Evolutionary conservation across 2,797 vertebrate genomes (phyloP), one percentile per base, ranked within the genome.

Genomic region (Naso thynnoides): DNA sequence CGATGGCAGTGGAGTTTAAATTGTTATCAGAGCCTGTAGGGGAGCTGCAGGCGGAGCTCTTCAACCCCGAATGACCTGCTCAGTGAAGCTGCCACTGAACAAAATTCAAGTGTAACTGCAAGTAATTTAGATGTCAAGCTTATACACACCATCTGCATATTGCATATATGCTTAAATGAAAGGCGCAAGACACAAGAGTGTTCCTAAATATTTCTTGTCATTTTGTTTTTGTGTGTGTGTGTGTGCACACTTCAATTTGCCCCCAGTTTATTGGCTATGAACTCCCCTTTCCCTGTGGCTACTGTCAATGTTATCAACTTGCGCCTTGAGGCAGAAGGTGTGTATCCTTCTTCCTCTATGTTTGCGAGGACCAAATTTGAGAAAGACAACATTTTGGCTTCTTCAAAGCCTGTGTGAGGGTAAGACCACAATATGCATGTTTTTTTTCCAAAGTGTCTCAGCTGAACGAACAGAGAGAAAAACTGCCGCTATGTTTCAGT

Each of bases 291-390:
- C 61, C 70, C 68, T 69, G 53, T 67, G 66, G 73, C 77, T 58
- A 39, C 57, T 73, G 75, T 76, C 77, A 79, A 0, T 68, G 56
- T 68, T 60, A 75, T 71, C 78, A 72, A 58, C 26, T 66, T n/a
- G 23, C n/a, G 54, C 68, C 71, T 80, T 44, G 26, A 23, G 76
- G 77, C 61, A 52, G 19, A 14, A 79, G 10, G 62, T 57, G 63
- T 50, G 44, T 63, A 24, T 38, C 54, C 18, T 21, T 38, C 38
- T 50, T 16, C 19, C 61, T 50, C 19, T 53, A 9, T 41, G 45
- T 76, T 57, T 81, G 13, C 26, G 44, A 53, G 16, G 13, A 52
- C 53, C 50, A 9, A 58, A 8, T 79, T 36, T 69, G 29, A 36
- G n/a, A 72, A 33, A 33, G 33, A 31, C 1, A 3, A 8, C n/a